These are phyloP conservation scores for Sus cebifrons DNA, from an alignment of 2,797 vertebrate species.

Conservation along the genomic window DNA sequence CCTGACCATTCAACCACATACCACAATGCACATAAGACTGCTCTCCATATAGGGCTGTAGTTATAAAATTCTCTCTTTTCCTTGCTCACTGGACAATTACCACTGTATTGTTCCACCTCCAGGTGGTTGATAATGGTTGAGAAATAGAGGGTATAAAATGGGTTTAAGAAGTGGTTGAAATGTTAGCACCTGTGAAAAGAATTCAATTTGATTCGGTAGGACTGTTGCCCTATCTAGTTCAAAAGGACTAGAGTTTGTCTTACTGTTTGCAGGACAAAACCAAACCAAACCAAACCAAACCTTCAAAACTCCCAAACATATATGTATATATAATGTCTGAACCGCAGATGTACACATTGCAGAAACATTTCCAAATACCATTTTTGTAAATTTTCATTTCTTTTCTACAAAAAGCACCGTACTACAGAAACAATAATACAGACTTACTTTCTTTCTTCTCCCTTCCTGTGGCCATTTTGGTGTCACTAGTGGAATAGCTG, in stretches of 20 bases:
- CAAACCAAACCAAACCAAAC: not conserved
- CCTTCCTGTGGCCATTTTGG: constrained; percentile 8
- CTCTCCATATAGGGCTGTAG: not conserved
- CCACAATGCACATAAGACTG: not conserved
- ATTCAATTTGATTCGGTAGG: not conserved
- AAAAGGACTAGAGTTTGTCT: constrained; percentile 39
- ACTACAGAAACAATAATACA: not conserved
- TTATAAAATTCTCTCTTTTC: not conserved
- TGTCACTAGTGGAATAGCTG: not conserved
- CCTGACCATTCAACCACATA: not conserved
- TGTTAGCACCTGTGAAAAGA: not conserved
- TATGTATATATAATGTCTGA: not conserved
- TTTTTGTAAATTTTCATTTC: constrained; percentile 22
- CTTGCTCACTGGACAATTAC: not conserved
- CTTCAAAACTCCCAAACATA: not conserved
- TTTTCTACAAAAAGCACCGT: constrained; percentile 35
- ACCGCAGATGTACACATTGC: not conserved
- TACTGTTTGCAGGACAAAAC: not conserved
- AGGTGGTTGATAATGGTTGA: not conserved
- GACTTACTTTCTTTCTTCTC: constrained; percentile 34
- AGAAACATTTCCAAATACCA: not conserved
- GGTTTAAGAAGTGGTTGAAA: not conserved
- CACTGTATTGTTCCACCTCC: not conserved
- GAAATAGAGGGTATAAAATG: not conserved
- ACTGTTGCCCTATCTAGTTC: not conserved